These are phyloP conservation scores for Microctenopoma stevenorrisi DNA, from an alignment of 2,797 vertebrate species.

Conservation along the genomic window DNA sequence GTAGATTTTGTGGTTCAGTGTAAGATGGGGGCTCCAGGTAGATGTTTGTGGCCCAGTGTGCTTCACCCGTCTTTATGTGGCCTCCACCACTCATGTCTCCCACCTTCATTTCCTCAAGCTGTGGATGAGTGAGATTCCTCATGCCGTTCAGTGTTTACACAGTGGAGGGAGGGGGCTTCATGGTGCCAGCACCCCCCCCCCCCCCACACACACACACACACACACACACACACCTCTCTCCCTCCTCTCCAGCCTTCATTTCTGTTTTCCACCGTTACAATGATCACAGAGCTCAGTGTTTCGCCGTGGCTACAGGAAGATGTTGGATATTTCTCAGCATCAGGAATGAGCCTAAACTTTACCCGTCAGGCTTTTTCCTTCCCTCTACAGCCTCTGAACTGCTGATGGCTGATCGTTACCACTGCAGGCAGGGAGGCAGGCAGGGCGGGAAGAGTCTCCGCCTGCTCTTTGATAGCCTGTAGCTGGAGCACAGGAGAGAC, in stretches of 20 bases:
- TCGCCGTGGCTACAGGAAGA: background rate
- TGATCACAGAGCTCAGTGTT: too few species aligned
- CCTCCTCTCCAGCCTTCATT: too few species aligned
- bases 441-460: constrained; percentile 17
- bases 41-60: too few species aligned
- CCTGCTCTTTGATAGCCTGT: constrained; percentile 20
- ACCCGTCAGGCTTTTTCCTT: background rate
- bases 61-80: constrained; percentile 15
- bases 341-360: background rate
- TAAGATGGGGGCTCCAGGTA: too few species aligned
- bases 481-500: constrained; percentile 2
- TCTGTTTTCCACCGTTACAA: too few species aligned
- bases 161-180: constrained; percentile 1
- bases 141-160: constrained; percentile 60
- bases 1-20: too few species aligned
- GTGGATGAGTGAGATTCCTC: constrained; percentile 72
- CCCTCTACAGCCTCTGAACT: constrained; percentile 17
- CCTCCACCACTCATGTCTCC: constrained; percentile 36
- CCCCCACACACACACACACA: too few species aligned
- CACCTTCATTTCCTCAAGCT: constrained; percentile 59
- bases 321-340: background rate
- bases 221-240: too few species aligned
- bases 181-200: constrained; percentile 20
- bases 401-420: constrained; percentile 41
- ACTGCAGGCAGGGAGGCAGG: constrained; percentile 2